These are phyloP conservation scores for Drosophila neutralis DNA, from an alignment of 2,888 invertebrate species.

Conservation along the genomic window DNA sequence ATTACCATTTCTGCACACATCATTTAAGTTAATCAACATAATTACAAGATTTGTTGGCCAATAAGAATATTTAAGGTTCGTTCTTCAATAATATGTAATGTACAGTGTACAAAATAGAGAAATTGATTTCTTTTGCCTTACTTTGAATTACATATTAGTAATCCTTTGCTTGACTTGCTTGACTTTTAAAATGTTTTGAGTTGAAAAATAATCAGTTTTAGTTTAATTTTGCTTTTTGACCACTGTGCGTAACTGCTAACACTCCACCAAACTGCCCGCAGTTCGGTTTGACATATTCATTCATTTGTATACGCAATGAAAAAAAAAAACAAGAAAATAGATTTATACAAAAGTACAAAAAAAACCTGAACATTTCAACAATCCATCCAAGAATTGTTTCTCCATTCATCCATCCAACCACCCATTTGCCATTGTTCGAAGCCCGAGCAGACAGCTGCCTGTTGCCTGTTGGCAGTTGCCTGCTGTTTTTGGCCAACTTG, in stretches of 20 bases:
- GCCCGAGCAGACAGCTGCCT: conserved; percentile 61
- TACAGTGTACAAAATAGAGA: background rate
- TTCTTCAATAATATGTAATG: background rate
- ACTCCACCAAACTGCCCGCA: conserved; percentile 38
- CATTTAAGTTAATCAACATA: background rate
- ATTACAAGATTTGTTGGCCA: background rate
- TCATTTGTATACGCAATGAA: conserved; percentile 76
- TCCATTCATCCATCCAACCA: conserved; percentile 52
- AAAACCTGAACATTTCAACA: conserved; percentile 54
- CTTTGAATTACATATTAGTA: background rate
- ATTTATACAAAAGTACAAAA: conserved; percentile 3
- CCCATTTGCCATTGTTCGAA: conserved; percentile 55
- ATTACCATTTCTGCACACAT: background rate
- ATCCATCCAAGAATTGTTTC: conserved; percentile 60
- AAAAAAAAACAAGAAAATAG: conserved; percentile 5
- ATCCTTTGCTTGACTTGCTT: accelerated
- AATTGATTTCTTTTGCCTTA: accelerated
- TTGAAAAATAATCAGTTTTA: background rate
- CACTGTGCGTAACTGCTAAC: conserved; percentile 19
- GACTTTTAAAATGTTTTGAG: background rate
- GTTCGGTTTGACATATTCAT: conserved; percentile 77
- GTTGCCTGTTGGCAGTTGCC: conserved; percentile 64
- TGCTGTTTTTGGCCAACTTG: conserved; percentile 69
- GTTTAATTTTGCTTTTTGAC: background rate
- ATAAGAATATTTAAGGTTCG: background rate